These are phyloP conservation scores for Brenthis ino DNA, from an alignment of 2,888 invertebrate genomes.

Conservation along the genomic window DNA sequence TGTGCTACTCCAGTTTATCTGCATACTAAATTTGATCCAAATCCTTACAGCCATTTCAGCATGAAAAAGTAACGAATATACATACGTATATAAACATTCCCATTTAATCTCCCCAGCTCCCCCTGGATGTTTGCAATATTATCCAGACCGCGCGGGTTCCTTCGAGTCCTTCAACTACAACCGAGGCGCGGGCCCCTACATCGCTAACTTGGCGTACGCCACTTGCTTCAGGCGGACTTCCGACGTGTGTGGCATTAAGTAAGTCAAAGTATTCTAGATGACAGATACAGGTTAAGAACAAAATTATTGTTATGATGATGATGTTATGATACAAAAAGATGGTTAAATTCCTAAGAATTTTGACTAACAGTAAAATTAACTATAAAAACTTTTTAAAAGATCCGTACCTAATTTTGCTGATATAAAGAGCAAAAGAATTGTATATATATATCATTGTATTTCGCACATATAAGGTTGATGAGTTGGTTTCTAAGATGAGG, in stretches of 20 bases:
- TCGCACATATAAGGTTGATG: no score
- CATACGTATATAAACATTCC: not conserved
- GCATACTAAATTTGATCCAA: not conserved
- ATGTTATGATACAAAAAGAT: no score
- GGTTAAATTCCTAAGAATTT: no score
- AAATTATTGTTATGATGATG: no score
- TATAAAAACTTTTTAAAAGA: no score
- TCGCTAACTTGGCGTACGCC: slow-evolving; percentile 82
- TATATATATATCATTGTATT: no score
- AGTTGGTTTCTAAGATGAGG: not conserved
- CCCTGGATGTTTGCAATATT: slow-evolving; percentile 86
- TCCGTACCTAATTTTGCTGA: no score
- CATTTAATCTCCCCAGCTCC: slow-evolving; percentile 71
- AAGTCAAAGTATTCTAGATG: slow-evolving; percentile 43
- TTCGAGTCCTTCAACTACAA: slow-evolving; percentile 85
- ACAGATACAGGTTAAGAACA: no score
- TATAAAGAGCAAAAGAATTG: no score
- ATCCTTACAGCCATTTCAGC: no score
- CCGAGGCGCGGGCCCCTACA: slow-evolving; percentile 78
- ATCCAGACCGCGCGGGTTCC: slow-evolving; percentile 78
- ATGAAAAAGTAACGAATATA: no score
- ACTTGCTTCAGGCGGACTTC: slow-evolving; percentile 83
- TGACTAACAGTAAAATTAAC: no score
- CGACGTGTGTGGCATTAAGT: slow-evolving; percentile 78
- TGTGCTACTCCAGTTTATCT: not conserved